Evolutionary conservation across 2,113 vertebrate genomes (phyloP).

Genomic region (Protobothrops mucrosquamatus): DNA sequence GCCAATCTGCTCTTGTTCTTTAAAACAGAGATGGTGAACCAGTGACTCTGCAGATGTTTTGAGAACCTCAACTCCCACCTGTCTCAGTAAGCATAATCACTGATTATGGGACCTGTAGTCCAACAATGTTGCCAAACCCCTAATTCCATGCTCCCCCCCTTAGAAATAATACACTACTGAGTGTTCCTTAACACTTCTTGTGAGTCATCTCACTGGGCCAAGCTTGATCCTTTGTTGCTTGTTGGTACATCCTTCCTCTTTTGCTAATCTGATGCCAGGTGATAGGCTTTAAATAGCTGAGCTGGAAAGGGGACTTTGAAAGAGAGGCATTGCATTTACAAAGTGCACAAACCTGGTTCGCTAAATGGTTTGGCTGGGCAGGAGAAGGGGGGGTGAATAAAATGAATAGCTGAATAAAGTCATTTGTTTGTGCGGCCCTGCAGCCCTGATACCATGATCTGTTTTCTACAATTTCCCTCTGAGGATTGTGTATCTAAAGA

Average conservation of each 20-base stretch:
- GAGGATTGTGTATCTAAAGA: constrained; percentile 12
- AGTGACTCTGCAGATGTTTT: neutral
- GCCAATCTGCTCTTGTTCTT: neutral
- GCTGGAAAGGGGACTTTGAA: neutral
- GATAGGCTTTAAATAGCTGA: neutral
- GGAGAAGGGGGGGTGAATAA: neutral
- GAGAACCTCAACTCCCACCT: neutral
- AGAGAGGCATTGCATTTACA: constrained; percentile 6
- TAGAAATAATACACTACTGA: neutral
- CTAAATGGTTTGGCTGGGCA: neutral
- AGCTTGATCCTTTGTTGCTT: neutral
- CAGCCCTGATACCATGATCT: neutral
- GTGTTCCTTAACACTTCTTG: neutral
- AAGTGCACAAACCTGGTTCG: neutral
- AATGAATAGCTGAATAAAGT: constrained; percentile 12
- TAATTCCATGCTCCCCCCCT: neutral
- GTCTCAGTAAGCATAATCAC: neutral
- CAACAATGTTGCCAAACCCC: neutral
- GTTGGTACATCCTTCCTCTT: neutral
- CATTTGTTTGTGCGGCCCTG: neutral
- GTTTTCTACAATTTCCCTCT: neutral
- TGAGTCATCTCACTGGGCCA: neutral
- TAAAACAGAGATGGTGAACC: neutral
- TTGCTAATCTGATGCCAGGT: neutral
- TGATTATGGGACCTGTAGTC: neutral